Conservation (phyloP, 1,140 invertebrate genomes). For the Delia radicum region DNA sequence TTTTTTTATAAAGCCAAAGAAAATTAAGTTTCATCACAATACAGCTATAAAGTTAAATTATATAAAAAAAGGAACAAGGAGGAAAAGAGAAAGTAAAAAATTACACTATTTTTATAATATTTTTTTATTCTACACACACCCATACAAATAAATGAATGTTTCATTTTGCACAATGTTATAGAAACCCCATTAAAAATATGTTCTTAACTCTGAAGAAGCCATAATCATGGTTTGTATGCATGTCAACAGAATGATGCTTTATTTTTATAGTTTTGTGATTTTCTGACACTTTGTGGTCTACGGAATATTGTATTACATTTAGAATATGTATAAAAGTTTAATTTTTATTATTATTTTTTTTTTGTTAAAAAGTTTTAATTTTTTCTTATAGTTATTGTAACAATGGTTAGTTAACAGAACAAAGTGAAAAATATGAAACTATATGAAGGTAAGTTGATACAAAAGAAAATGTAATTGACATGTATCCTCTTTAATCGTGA, state of each 20-base stretch:
- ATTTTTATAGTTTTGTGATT: background rate
- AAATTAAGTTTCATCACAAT: background rate
- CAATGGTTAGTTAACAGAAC: no score
- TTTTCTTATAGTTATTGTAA: background rate
- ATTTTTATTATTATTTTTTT: background rate
- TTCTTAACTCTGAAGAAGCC: background rate
- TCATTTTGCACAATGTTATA: background rate
- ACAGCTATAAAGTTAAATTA: background rate
- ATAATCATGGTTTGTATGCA: background rate
- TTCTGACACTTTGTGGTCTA: conserved; percentile 5
- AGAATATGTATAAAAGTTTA: no score
- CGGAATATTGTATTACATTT: no score
- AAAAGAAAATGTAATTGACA: background rate
- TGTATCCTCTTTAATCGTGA: background rate
- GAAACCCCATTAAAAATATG: background rate
- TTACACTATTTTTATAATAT: no score
- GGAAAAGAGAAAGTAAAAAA: background rate
- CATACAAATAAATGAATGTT: background rate
- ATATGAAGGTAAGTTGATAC: background rate
- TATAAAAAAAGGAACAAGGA: background rate
- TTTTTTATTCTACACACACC: no score
- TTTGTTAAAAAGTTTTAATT: background rate
- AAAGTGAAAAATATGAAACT: background rate
- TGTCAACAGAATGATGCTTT: background rate
- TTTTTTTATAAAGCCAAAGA: background rate